A percentile compares a stretch with the other conserved stretches of the same genome.
Conservation (phyloP, 2,888 invertebrate genomes). For the Trimorus sp. region DNA sequence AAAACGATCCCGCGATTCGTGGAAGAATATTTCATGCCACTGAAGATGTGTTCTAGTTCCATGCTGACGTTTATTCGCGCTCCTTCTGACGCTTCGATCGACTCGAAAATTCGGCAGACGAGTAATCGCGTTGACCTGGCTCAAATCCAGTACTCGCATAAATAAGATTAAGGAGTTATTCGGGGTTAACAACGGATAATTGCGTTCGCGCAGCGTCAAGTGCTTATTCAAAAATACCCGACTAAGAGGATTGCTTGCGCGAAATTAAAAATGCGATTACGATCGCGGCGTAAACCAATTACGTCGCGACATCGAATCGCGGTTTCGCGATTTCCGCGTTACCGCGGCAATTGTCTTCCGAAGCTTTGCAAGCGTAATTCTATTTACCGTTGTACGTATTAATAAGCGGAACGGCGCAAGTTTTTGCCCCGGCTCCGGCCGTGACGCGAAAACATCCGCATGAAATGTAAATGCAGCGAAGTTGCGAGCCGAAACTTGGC, state of each 20-base stretch:
- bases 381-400: conserved; percentile 57
- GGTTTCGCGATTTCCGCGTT: conserved; percentile 26
- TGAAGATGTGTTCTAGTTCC: no score
- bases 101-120: conserved; percentile 2
- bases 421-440: conserved; percentile 30
- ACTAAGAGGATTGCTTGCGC: conserved; percentile 4
- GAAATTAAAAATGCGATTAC: conserved; percentile 35
- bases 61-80: not conserved
- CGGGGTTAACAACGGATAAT: conserved; percentile 18
- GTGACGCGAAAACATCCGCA: conserved; percentile 60
- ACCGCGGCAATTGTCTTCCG: conserved; percentile 38
- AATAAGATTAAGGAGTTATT: conserved; percentile 29
- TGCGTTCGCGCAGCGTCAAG: conserved; percentile 1
- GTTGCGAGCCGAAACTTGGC: conserved; percentile 51
- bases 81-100: not conserved
- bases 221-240: conserved; percentile 17
- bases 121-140: conserved; percentile 3
- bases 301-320: conserved; percentile 23
- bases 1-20: no score
- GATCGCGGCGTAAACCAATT: conserved; percentile 27
- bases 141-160: not conserved
- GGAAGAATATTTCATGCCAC: no score
- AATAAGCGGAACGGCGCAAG: conserved; percentile 50
- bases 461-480: conserved; percentile 63
- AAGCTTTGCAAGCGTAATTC: conserved; percentile 55